Conservation (phyloP, 2,888 invertebrate genomes). For the Venustoraphidia nigricollis region DNA sequence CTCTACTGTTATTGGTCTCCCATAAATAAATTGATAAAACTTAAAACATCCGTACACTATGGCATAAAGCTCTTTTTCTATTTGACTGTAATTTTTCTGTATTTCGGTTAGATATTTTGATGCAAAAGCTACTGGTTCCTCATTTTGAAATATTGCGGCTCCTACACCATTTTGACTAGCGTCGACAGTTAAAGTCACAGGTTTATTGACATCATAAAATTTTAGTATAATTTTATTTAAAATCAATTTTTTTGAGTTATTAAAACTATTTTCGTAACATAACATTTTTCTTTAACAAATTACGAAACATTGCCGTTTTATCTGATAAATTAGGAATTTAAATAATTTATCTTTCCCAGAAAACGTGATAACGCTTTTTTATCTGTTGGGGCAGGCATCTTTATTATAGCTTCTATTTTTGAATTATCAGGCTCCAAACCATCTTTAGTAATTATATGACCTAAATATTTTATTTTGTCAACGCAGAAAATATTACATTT, state of each 20-base stretch:
- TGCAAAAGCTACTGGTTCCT: no score
- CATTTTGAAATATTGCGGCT: no score
- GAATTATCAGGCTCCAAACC: constrained; percentile 2
- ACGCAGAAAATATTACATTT: constrained; percentile 11
- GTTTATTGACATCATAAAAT: no score
- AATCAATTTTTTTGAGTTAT: constrained; percentile 12
- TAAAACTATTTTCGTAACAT: constrained; percentile 12
- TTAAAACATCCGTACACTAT: no score
- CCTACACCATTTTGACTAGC: no score
- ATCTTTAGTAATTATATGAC: constrained; percentile 9
- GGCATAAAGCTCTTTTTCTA: no score
- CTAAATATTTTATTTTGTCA: constrained; percentile 12
- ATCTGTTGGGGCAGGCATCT: constrained; percentile 11
- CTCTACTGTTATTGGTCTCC: constrained; percentile 9
- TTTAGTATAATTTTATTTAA: no score
- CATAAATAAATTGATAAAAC: no score
- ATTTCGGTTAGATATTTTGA: no score
- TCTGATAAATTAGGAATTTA: constrained; percentile 14
- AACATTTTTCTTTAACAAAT: constrained; percentile 11
- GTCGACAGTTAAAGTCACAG: no score
- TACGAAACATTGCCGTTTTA: constrained; percentile 13
- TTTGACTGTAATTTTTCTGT: no score
- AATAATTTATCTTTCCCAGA: constrained; percentile 14
- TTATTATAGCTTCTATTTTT: constrained; percentile 12
- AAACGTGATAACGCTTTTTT: constrained; percentile 12